Base-by-base conservation (phyloP, 1,140 invertebrate species). In the Polypedilum vanderplanki region DNA sequence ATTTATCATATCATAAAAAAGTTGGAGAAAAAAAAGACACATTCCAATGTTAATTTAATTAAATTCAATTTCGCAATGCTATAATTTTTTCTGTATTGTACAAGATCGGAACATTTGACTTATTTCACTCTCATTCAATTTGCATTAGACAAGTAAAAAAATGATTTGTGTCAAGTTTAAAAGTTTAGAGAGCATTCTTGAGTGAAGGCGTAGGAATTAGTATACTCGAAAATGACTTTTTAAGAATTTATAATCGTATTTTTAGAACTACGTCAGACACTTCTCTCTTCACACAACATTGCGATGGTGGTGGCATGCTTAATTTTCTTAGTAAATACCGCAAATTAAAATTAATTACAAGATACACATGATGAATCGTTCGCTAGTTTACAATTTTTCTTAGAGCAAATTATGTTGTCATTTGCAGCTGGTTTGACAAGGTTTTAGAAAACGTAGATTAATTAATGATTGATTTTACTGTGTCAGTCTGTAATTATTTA, bases 391-490 rank as follows among this genome's bases (percentile, higher is more conserved):
- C 10, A 57, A 15, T n/a, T 12, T 57, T 57, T 57, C 12, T n/a
- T 15, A 12, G 12, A 12, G 46, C 12, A 57, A 57, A 57, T 57
- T 57, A 57, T 57, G 46, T 57, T 57, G 46, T 57, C 46, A 57
- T 57, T 46, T 57, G n/a, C 46, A 57, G n/a, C 46, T 57, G n/a
- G n/a, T n/a, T n/a, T n/a, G 46, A 57, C 46, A 57, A 57, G 46
- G 46, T 12, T 57, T 57, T n/a, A 57, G n/a, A n/a, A n/a, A n/a
- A n/a, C n/a, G n/a, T n/a, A n/a, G n/a, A 57, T 33, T 57, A n/a
- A n/a, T n/a, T 12, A 15, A 57, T 15, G 46, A 57, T 57, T 57
- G 46, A 57, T 57, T 57, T 57, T n/a, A n/a, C n/a, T 57, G n/a
- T 57, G 46, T 57, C 12, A 57, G 46, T 12, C 24, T 33, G 24